A percentile compares a stretch with the other conserved stretches of the same genome.
phyloP scores from a whole-genome alignment of 1,140 invertebrate species.

The Neodiprion lecontei region DNA sequence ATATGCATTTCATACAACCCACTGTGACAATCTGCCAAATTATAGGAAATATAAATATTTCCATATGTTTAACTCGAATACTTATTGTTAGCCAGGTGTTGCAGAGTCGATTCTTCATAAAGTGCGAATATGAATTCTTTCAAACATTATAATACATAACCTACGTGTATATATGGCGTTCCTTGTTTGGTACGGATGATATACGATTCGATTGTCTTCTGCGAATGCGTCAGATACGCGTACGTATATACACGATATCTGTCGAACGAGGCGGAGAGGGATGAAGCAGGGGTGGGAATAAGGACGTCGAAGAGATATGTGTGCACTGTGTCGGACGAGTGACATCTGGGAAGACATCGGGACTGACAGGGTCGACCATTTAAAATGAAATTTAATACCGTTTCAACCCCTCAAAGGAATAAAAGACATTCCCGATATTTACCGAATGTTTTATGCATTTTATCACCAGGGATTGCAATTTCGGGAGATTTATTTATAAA shows the following conservation, averaged over 20 bases:
- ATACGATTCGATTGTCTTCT: slow-evolving; percentile 16
- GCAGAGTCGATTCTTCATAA: too few species aligned
- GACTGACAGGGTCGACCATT: slow-evolving; percentile 41
- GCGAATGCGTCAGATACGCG: slow-evolving; percentile 14
- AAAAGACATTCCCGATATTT: slow-evolving; percentile 11
- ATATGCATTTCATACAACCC: too few species aligned
- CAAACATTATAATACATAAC: too few species aligned
- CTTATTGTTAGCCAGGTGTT: too few species aligned
- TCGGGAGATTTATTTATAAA: slow-evolving; percentile 12
- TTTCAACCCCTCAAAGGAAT: neutral
- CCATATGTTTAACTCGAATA: too few species aligned
- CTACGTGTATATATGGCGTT: neutral
- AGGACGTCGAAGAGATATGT: neutral
- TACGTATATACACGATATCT: neutral
- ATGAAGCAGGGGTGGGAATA: neutral
- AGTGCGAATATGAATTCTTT: too few species aligned
- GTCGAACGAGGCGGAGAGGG: slow-evolving; percentile 35
- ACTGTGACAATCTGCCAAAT: too few species aligned
- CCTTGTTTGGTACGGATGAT: neutral
- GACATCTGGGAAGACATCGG: slow-evolving; percentile 46
- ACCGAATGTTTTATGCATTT: slow-evolving; percentile 33
- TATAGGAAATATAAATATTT: too few species aligned
- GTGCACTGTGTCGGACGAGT: slow-evolving; percentile 12
- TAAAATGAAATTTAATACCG: slow-evolving; percentile 44
- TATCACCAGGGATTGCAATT: slow-evolving; percentile 1